These are phyloP conservation scores for Allobates femoralis DNA, from an alignment of 2,797 vertebrate species.

Conservation along the genomic window DNA sequence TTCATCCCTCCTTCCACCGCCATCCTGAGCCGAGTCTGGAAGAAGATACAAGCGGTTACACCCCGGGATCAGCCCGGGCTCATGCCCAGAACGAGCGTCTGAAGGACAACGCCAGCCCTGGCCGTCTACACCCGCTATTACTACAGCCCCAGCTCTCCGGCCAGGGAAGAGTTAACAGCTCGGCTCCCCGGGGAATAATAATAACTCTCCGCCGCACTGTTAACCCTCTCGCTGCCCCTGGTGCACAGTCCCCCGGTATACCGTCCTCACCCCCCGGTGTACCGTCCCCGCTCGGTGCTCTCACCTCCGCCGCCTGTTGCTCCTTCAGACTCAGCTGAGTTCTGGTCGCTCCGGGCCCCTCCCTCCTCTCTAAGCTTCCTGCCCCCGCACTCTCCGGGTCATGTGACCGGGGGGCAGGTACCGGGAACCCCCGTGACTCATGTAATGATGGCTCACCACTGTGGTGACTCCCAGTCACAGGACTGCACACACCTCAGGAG, in stretches of 20 bases:
- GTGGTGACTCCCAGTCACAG: too few relatives aligned
- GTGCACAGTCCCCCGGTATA: too few relatives aligned
- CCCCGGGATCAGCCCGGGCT: too few relatives aligned
- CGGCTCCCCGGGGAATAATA: too few relatives aligned
- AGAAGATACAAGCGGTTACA: background rate
- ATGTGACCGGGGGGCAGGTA: slow-evolving; percentile 35
- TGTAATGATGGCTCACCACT: background rate
- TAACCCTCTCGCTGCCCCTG: too few relatives aligned
- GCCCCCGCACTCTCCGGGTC: slow-evolving; percentile 34
- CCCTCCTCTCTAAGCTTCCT: slow-evolving; percentile 3
- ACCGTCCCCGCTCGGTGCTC: too few relatives aligned
- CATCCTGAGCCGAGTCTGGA: slow-evolving; percentile 73
- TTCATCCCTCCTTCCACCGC: slow-evolving; percentile 85
- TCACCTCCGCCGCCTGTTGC: background rate
- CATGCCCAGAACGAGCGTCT: too few relatives aligned
- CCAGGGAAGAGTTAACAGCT: background rate
- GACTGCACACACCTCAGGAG: too few relatives aligned
- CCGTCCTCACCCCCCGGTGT: too few relatives aligned
- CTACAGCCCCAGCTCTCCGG: background rate
- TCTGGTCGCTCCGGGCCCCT: background rate
- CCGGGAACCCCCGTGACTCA: slow-evolving; percentile 14
- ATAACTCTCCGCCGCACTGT: too few relatives aligned
- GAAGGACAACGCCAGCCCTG: too few relatives aligned
- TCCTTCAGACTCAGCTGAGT: background rate
- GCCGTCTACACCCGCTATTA: slow-evolving; percentile 2